Conservation (phyloP, 2,888 invertebrate genomes). For the Oxycera nigricornis region DNA sequence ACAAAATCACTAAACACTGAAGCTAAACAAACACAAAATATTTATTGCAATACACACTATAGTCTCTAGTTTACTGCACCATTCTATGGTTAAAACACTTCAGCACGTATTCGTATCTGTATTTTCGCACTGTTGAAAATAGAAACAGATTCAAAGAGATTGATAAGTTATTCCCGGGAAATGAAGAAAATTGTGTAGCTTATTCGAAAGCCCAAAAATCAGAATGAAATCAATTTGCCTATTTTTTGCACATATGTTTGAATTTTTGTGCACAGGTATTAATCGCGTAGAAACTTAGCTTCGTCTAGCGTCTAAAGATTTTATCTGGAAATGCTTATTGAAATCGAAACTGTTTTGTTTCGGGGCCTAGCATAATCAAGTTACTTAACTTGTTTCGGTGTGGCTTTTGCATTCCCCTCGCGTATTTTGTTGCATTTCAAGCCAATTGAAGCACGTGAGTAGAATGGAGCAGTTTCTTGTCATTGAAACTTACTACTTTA, state of each 20-base stretch:
- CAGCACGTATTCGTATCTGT: neutral
- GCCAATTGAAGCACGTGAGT: slow-evolving; percentile 13
- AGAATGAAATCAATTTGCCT: too few species aligned
- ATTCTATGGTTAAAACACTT: neutral
- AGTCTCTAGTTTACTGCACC: neutral
- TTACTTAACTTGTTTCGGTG: slow-evolving; percentile 17
- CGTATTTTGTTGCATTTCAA: neutral
- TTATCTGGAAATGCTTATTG: neutral
- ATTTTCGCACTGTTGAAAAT: neutral
- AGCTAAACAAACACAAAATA: neutral
- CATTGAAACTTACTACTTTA: neutral
- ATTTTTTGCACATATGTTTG: too few species aligned
- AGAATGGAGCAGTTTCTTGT: neutral
- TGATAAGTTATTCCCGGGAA: too few species aligned
- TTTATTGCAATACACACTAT: neutral
- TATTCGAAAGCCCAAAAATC: too few species aligned
- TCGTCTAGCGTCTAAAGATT: neutral
- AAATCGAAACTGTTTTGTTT: neutral
- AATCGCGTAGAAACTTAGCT: neutral
- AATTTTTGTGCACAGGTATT: neutral
- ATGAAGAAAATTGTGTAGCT: too few species aligned
- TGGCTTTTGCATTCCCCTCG: neutral
- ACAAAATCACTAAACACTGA: neutral
- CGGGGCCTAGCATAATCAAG: neutral
- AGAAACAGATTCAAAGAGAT: too few species aligned